Conservation (phyloP, 2,113 vertebrate species). For the Callopanchax toddi region DNA sequence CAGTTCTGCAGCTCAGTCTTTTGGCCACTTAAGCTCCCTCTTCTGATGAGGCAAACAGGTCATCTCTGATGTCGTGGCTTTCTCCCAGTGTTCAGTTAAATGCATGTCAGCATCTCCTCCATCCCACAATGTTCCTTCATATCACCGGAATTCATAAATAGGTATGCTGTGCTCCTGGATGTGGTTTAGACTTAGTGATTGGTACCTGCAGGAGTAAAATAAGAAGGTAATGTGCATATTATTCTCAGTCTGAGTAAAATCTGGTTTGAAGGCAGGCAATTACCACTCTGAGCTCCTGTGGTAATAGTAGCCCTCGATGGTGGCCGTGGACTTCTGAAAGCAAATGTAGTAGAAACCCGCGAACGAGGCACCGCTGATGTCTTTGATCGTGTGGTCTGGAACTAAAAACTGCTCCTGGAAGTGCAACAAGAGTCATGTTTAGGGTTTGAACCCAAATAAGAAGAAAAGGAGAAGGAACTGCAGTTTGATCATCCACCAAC, state of each 20-base stretch:
- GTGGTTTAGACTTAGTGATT: slow-evolving; percentile 94
- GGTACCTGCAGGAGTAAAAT: slow-evolving; percentile 84
- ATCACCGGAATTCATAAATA: slow-evolving; percentile 99
- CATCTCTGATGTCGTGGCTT: slow-evolving; percentile 40
- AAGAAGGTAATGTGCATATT: background rate
- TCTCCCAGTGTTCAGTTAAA: slow-evolving; percentile 28
- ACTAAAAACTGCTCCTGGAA: slow-evolving; percentile 96
- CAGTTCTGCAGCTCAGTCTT: slow-evolving; percentile 20
- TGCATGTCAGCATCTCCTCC: slow-evolving; percentile 25
- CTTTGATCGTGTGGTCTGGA: slow-evolving; percentile 98
- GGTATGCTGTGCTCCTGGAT: slow-evolving; percentile 93
- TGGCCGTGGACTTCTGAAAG: slow-evolving; percentile 99
- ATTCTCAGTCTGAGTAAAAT: background rate
- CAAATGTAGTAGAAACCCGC: slow-evolving; percentile 99
- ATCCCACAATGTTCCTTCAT: slow-evolving; percentile 9
- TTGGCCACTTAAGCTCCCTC: slow-evolving; percentile 23
- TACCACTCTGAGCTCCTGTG: slow-evolving; percentile 99
- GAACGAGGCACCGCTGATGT: slow-evolving; percentile 99
- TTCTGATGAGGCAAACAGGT: slow-evolving; percentile 33
- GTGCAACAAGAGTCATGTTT: background rate
- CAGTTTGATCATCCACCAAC: slow-evolving; percentile 69
- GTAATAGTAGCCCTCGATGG: slow-evolving; percentile 99
- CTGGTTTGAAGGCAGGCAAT: slow-evolving; percentile 86
- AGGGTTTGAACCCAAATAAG: background rate
- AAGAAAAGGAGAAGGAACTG: background rate